phyloP scores from a whole-genome alignment of 2,797 vertebrate genomes.

The Nannoperca australis region DNA sequence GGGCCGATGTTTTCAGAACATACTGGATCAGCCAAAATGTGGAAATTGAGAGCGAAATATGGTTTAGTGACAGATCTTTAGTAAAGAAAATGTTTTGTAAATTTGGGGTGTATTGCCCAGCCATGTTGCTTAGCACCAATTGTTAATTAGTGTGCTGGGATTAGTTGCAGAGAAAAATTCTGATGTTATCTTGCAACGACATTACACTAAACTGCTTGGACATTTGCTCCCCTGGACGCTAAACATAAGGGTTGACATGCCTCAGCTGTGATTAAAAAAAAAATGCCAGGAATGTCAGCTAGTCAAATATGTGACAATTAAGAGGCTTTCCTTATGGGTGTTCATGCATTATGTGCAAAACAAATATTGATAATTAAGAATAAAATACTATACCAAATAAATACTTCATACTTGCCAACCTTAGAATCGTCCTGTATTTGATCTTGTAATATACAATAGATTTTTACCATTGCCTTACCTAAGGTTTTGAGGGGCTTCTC shows the following conservation, averaged over 20 bases:
- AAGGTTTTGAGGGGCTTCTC: conserved; percentile 98
- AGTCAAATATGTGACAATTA: conserved; percentile 25
- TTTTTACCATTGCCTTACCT: conserved; percentile 85
- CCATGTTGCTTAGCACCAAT: not conserved
- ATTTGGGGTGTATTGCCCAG: not conserved
- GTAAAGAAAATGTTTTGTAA: not conserved
- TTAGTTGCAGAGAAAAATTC: not conserved
- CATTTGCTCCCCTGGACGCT: conserved; percentile 1
- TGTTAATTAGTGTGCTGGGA: conserved; percentile 7
- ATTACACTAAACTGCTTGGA: conserved; percentile 1
- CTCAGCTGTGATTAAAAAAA: conserved; percentile 32
- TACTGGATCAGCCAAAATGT: not conserved
- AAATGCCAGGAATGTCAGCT: conserved; percentile 26
- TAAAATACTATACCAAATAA: conserved; percentile 1
- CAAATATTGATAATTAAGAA: conserved; percentile 3
- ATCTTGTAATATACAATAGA: not conserved
- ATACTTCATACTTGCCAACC: conserved; percentile 14
- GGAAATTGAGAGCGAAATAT: not conserved
- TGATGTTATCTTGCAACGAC: not conserved
- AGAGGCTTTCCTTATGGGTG: not conserved
- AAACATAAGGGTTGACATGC: conserved; percentile 18
- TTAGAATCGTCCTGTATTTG: not conserved
- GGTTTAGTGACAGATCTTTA: not conserved
- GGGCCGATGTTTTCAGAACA: not conserved
- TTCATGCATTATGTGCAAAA: conserved; percentile 9